These are phyloP conservation scores for Lepidocyrtoides sp. DNA, from an alignment of 2,888 invertebrate species.

Conservation along the genomic window DNA sequence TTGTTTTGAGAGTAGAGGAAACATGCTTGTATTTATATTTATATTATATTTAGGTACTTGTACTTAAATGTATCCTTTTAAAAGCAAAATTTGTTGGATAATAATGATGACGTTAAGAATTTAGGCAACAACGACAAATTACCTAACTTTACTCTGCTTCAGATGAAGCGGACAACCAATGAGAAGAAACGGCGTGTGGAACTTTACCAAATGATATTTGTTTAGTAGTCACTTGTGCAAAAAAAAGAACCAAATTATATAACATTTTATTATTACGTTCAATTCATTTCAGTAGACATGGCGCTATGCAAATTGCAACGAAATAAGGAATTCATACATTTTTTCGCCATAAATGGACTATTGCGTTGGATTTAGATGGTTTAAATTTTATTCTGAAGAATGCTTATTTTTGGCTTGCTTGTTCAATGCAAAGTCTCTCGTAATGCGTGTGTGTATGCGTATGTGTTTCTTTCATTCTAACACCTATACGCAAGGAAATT, in stretches of 20 bases:
- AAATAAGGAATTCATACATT: background rate
- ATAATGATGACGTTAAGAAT: no score
- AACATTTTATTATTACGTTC: conserved; percentile 12
- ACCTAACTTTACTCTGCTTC: background rate
- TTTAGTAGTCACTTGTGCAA: no score
- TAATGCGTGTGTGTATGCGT: background rate
- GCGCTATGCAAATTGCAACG: background rate
- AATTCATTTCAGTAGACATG: background rate
- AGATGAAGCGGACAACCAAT: background rate
- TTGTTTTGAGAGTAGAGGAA: background rate
- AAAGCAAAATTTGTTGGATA: no score
- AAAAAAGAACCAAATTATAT: background rate
- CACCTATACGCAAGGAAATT: background rate
- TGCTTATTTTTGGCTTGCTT: no score
- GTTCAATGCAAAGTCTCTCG: no score
- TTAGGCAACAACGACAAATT: background rate
- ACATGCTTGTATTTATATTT: no score
- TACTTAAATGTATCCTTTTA: no score
- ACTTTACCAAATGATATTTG: background rate
- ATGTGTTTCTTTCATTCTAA: background rate
- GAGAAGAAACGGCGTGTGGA: background rate
- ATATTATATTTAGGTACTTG: no score
- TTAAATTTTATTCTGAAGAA: background rate
- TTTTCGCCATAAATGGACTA: background rate
- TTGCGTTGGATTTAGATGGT: background rate